Base-by-base conservation (phyloP, 1,140 invertebrate species). In the Aporrectodea caliginosa region DNA sequence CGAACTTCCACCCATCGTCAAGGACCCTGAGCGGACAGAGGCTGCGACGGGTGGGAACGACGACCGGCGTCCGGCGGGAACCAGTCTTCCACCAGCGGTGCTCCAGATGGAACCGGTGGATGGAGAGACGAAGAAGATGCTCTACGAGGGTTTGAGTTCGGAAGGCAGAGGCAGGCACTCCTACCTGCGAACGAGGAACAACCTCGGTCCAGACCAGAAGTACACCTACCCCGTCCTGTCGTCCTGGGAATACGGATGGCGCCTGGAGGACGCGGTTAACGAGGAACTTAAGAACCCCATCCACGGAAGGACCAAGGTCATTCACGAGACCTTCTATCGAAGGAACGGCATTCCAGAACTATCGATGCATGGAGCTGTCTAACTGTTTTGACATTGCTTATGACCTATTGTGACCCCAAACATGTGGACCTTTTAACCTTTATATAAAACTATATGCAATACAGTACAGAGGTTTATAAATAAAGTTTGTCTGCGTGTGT, bases 231-330 rank as follows among this genome's bases (percentile, higher is more conserved):
- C 87, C 12, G 68, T 86, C 29, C 74, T 86, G 2, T 84, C 82
- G 69, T 87, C 86, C 1, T 87, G 86, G 87, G 85, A 86, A 70
- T 87, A 88, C 78, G 87, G 87, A 2, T 88, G 87, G 87, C 82
- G 83, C 68, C 75, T 87, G 30, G 83, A 82, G 1, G 86, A 87
- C 78, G 84, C 86, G 1, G 83, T 86, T 73, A 85, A 84, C 58
- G 86, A 85, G 78, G 84, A 86, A 16, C n/a, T 6, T 6, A 72
- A 72, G 77, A 87, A 87, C 77, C 87, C 87, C 0, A 43, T 68
- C 29, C 79, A 83, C 81, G 87, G 85, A 35, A 82, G 86, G n/a
- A 85, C 84, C 14, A 81, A 82, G 68, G 84, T 87, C 69, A 83
- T 88, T 14, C 82, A 83, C 12, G 85, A 87, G 58, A 88, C 86